phyloP scores from a whole-genome alignment of 2,888 invertebrate genomes.

The Zaprionus bogoriensis region DNA sequence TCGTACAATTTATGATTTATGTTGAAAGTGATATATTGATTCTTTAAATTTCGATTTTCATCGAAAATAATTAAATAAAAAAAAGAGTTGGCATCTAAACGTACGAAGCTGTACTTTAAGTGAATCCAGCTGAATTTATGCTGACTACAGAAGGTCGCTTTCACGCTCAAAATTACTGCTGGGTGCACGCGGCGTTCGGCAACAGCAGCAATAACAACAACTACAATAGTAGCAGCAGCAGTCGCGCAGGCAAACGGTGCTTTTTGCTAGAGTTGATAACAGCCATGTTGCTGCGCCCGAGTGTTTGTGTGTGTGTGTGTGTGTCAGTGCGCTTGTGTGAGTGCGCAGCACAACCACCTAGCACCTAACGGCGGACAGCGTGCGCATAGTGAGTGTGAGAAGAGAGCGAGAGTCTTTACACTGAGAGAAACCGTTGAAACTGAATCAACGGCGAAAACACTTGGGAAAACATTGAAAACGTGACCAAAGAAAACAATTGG shows the following conservation, averaged over 20 bases:
- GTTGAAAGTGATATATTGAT: too few species aligned
- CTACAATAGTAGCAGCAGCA: slow-evolving; percentile 13
- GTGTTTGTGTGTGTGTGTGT: slow-evolving; percentile 42
- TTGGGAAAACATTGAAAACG: neutral
- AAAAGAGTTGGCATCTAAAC: neutral
- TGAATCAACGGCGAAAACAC: neutral
- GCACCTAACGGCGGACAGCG: slow-evolving; percentile 44
- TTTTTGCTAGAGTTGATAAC: slow-evolving; percentile 74
- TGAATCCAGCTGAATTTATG: neutral
- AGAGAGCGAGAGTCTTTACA: slow-evolving; percentile 38
- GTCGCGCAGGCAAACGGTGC: slow-evolving; percentile 53
- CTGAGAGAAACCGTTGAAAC: slow-evolving; percentile 31
- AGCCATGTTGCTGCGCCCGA: slow-evolving; percentile 61
- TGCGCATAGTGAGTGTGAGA: slow-evolving; percentile 20
- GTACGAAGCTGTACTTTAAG: neutral
- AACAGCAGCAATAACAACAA: slow-evolving; percentile 15
- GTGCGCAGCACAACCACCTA: slow-evolving; percentile 50
- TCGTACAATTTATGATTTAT: too few species aligned
- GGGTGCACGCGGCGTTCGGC: slow-evolving; percentile 25
- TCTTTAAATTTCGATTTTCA: too few species aligned
- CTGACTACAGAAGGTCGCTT: neutral
- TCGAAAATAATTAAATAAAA: too few species aligned
- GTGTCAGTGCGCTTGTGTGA: slow-evolving; percentile 12
- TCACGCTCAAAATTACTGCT: slow-evolving; percentile 14
- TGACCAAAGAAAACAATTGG: neutral